A percentile compares a stretch with the other conserved stretches of the same genome.
These are phyloP conservation scores for Coelinius sp. DNA, from an alignment of 2,888 invertebrate genomes.

Conservation along the genomic window DNA sequence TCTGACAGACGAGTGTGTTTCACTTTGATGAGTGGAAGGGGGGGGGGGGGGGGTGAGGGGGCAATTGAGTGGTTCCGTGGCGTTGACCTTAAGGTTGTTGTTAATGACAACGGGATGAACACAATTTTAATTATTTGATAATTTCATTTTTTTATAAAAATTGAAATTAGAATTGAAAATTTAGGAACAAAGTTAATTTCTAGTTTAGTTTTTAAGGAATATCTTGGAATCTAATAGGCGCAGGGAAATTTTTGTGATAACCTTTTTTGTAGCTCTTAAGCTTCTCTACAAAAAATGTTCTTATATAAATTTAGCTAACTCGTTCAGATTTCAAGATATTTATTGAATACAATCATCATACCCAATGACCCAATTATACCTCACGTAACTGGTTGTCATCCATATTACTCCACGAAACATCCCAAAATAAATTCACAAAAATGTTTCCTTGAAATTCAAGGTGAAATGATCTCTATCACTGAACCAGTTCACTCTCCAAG, in stretches of 20 bases:
- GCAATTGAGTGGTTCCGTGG: background rate
- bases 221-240: too few relatives aligned
- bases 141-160: too few relatives aligned
- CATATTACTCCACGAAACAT: background rate
- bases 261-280: too few relatives aligned
- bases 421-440: background rate
- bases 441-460: background rate
- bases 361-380: background rate
- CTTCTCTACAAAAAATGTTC: too few relatives aligned
- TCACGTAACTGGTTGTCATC: background rate
- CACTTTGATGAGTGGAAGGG: background rate
- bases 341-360: too few relatives aligned
- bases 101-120: too few relatives aligned
- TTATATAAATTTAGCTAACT: too few relatives aligned
- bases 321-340: too few relatives aligned
- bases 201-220: too few relatives aligned
- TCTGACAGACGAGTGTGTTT: background rate
- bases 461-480: background rate
- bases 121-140: background rate
- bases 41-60: background rate
- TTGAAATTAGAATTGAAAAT: too few relatives aligned
- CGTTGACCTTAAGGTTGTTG: background rate
- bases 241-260: too few relatives aligned
- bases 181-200: too few relatives aligned
- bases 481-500: background rate